phyloP scores from a whole-genome alignment of 2,888 invertebrate species.

The Myopa testacea region DNA sequence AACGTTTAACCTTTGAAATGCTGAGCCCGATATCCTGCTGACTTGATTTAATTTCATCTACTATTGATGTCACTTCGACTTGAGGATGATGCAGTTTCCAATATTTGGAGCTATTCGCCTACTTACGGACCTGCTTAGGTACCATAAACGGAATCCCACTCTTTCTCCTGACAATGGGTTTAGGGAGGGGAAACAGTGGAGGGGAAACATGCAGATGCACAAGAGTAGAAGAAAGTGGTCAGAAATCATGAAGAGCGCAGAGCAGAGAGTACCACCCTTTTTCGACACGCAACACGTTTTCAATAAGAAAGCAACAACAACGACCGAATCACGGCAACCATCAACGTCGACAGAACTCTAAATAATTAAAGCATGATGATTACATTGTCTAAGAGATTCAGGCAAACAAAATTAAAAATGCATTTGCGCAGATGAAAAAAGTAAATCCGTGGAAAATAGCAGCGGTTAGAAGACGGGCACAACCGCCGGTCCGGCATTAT shows the following conservation, averaged over 20 bases:
- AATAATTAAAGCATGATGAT: not conserved
- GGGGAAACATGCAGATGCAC: too few species aligned
- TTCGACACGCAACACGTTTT: not conserved
- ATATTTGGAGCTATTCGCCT: too few species aligned
- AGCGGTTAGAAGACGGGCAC: too few species aligned
- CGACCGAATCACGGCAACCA: not conserved
- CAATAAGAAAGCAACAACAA: not conserved
- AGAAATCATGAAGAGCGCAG: too few species aligned
- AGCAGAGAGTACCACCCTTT: not conserved
- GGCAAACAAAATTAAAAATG: conserved; percentile 12
- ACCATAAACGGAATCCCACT: too few species aligned
- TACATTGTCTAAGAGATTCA: not conserved
- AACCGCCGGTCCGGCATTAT: not conserved
- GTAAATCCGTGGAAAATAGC: too few species aligned
- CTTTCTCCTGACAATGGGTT: too few species aligned
- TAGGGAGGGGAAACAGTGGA: too few species aligned
- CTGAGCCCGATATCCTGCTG: not conserved
- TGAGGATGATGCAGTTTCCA: too few species aligned
- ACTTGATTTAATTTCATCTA: not conserved
- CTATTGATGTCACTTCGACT: not conserved
- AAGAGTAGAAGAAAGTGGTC: too few species aligned
- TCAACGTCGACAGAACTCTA: not conserved
- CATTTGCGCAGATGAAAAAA: conserved; percentile 8
- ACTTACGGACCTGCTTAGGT: too few species aligned
- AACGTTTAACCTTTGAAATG: not conserved